Evolutionary conservation across 64 coral and sea anemone species (phyloP).

Genomic region (Montipora sp.): DNA sequence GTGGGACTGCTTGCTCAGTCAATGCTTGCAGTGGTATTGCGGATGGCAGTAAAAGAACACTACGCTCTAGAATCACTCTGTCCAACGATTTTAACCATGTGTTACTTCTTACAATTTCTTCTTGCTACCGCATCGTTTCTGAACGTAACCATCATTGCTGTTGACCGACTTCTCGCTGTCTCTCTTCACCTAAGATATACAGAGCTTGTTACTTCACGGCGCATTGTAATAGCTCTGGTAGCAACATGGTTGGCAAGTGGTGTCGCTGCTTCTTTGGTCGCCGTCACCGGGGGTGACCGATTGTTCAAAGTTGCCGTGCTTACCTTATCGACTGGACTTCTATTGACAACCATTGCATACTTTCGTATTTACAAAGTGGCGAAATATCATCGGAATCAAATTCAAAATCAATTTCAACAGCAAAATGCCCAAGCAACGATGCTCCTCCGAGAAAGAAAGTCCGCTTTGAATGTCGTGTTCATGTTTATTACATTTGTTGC

Average conservation of each 20-base stretch:
- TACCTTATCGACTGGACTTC: not conserved
- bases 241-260: not conserved
- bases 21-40: too few species aligned
- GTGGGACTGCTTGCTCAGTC: too few species aligned
- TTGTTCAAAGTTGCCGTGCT: not conserved
- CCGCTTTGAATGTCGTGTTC: not conserved
- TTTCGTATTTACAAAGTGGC: not conserved
- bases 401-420: not conserved
- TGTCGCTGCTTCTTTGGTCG: not conserved
- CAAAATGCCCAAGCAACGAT: not conserved
- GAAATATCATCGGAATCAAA: not conserved
- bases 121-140: not conserved
- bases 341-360: not conserved
- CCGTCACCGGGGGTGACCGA: not conserved
- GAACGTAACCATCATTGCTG: not conserved
- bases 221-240: not conserved
- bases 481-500: not conserved
- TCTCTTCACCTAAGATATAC: not conserved
- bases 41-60: too few species aligned
- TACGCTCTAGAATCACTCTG: not conserved
- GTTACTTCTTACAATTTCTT: not conserved
- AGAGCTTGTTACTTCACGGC: not conserved
- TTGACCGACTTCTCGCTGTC: not conserved
- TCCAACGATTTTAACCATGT: not conserved
- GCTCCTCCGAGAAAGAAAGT: not conserved